phyloP scores from a whole-genome alignment of 1,140 invertebrate genomes.

The Archivesica marissinica region DNA sequence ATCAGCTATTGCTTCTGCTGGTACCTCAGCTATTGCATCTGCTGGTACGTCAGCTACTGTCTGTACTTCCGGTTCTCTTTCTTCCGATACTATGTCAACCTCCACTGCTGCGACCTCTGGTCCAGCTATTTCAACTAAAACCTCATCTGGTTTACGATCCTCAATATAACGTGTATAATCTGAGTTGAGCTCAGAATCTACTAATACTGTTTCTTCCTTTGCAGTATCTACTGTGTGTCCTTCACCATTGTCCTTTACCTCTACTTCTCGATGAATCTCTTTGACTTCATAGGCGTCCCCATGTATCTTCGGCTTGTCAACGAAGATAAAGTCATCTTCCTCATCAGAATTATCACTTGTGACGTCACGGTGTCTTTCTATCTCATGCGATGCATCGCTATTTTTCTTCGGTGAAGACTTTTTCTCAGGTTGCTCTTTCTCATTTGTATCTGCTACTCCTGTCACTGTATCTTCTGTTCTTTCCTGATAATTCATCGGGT shows the following conservation, averaged over 20 bases:
- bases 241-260: neutral
- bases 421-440: neutral
- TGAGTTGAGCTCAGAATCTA: neutral
- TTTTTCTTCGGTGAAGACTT: too few species aligned
- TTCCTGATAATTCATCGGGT: neutral
- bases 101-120: conserved; percentile 23
- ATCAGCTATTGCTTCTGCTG: conserved; percentile 28
- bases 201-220: neutral
- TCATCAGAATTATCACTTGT: too few species aligned
- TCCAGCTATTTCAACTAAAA: conserved; percentile 6
- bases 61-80: conserved; percentile 11
- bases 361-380: too few species aligned
- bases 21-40: conserved; percentile 24
- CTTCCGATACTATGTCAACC: conserved; percentile 26
- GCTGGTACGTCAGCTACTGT: conserved; percentile 27
- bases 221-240: conserved; percentile 9
- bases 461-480: too few species aligned
- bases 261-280: neutral
- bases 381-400: too few species aligned
- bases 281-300: too few species aligned
- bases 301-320: too few species aligned
- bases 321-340: too few species aligned
- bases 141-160: neutral
- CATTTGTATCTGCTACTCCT: too few species aligned
- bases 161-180: neutral